Percentiles rank a stretch among this genome's conserved stretches.
phyloP scores from a whole-genome alignment of 2,888 invertebrate genomes.

The Nesidiocoris tenuis region DNA sequence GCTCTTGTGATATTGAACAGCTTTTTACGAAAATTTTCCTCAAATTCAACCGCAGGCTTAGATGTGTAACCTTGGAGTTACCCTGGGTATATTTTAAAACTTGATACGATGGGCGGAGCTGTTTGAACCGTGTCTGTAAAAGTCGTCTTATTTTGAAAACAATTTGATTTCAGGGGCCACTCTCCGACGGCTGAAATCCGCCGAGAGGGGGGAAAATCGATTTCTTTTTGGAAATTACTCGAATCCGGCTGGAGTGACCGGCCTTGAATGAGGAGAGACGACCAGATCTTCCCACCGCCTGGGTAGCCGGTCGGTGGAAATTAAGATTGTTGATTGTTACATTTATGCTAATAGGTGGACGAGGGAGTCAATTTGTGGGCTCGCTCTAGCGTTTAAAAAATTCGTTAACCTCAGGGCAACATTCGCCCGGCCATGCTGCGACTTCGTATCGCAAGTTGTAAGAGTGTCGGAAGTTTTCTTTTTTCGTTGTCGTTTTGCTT shows the following conservation, averaged over 20 bases:
- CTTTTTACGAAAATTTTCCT: no score
- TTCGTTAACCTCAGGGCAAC: slow-evolving; percentile 37
- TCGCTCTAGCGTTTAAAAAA: slow-evolving; percentile 42
- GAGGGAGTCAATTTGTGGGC: slow-evolving; percentile 36
- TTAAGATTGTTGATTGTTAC: slow-evolving; percentile 40
- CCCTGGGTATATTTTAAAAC: no score
- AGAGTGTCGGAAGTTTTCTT: neutral
- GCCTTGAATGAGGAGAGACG: slow-evolving; percentile 18
- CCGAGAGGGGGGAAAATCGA: slow-evolving; percentile 8
- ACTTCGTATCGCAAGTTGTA: no score
- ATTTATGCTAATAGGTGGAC: slow-evolving; percentile 35
- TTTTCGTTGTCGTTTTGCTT: neutral
- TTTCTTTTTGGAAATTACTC: slow-evolving; percentile 39
- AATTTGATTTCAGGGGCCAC: neutral
- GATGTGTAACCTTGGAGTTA: no score
- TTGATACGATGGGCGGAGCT: neutral
- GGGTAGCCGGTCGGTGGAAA: slow-evolving; percentile 17
- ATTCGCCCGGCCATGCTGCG: no score
- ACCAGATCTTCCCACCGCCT: slow-evolving; percentile 16
- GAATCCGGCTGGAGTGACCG: slow-evolving; percentile 31
- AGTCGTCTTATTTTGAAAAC: neutral
- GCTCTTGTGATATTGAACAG: no score
- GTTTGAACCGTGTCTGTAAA: neutral
- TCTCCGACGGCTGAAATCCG: neutral
- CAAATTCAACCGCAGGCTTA: no score